Conservation (phyloP, 2,888 invertebrate species). For the Ischnura elegans region DNA sequence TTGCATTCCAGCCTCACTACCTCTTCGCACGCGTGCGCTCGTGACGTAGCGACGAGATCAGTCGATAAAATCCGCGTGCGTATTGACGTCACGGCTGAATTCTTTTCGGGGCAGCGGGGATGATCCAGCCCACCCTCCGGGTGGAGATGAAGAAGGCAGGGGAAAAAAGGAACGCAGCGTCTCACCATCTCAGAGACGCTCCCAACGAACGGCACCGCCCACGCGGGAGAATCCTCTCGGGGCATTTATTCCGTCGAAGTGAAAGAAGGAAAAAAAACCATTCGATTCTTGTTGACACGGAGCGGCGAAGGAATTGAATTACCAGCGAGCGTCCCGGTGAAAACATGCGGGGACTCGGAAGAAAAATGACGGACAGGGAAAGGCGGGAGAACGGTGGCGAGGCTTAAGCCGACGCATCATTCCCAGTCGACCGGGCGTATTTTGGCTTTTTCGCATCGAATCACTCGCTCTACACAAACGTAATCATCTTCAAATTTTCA, state of each 20-base stretch:
- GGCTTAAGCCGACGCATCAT: too few relatives aligned
- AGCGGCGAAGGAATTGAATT: neutral
- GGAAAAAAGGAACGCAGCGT: neutral
- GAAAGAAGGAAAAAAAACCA: neutral
- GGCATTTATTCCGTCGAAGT: neutral
- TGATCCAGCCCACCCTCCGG: too few relatives aligned
- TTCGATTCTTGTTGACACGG: neutral
- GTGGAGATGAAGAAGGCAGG: neutral
- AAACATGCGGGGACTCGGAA: neutral
- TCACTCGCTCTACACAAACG: too few relatives aligned
- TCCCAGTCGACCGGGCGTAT: too few relatives aligned
- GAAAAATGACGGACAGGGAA: neutral
- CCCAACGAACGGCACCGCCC: neutral
- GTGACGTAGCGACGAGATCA: neutral
- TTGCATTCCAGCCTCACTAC: neutral
- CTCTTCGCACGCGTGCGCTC: neutral
- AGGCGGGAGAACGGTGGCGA: neutral
- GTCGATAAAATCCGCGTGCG: constrained; percentile 34
- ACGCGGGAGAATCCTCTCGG: neutral
- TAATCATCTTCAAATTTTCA: too few relatives aligned
- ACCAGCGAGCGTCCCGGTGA: neutral
- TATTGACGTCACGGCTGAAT: neutral
- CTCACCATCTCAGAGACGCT: neutral
- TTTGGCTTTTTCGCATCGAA: too few relatives aligned
- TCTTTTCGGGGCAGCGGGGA: neutral